phyloP scores from a whole-genome alignment of 64 coral and sea anemone genomes.

The Dendronephthya gigantea region DNA sequence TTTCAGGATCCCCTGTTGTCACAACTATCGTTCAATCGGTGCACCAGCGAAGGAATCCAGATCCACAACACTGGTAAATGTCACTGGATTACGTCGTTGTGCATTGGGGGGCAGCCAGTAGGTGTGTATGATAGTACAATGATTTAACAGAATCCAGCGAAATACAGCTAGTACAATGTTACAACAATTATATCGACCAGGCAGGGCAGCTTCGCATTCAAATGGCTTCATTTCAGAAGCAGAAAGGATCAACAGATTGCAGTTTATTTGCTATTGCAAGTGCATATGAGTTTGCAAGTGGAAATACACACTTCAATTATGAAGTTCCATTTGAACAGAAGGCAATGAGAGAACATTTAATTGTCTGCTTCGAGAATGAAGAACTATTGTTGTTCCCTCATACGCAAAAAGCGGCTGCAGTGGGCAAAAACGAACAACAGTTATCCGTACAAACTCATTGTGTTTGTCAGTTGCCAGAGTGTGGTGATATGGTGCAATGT shows the following conservation, averaged over 20 bases:
- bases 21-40: neutral
- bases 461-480: neutral
- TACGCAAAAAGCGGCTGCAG: neutral
- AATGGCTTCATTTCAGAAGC: slow-evolving; percentile 13
- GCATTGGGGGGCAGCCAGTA: slow-evolving; percentile 6
- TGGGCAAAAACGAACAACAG: neutral
- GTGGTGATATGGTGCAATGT: slow-evolving; percentile 16
- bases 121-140: slow-evolving; percentile 28
- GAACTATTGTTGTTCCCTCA: neutral
- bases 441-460: neutral
- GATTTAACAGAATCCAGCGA: slow-evolving; percentile 1
- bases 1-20: slow-evolving; percentile 17
- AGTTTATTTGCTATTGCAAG: slow-evolving; percentile 15
- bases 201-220: neutral
- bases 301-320: neutral
- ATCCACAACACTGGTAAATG: slow-evolving; percentile 23
- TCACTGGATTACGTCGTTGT: slow-evolving; percentile 30
- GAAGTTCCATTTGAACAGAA: neutral
- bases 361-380: neutral
- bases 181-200: neutral
- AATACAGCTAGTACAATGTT: slow-evolving; percentile 13
- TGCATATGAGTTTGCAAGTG: slow-evolving; percentile 23
- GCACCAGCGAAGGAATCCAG: slow-evolving; percentile 15
- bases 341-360: neutral
- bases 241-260: neutral